Evolutionary conservation across 2,113 vertebrate species (phyloP), one percentile per base, ranked within the genome.

Genomic region (Sclerurus mexicanus): DNA sequence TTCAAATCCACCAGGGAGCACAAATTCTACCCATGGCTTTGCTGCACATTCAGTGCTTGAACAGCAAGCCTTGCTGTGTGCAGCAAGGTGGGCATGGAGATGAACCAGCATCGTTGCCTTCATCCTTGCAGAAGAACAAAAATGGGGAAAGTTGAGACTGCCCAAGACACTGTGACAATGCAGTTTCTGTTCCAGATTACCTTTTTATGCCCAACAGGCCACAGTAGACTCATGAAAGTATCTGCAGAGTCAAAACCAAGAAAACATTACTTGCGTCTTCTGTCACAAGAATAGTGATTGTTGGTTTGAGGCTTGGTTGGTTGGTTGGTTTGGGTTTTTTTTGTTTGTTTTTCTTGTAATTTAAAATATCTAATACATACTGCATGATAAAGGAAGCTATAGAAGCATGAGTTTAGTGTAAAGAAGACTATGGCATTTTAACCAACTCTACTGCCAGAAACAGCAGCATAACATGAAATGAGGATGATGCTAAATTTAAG

Each of bases 41-140:
- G 50, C 67, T 85, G 49, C 0, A 1, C 12, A 21, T 50, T 62
- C 0, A 1, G 9, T 31, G 21, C 21, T 73, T 76, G 7, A 10
- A 53, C 27, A 47, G 10, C 5, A 39, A 79, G 5, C 33, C 31
- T 74, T 28, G 39, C 7, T 73, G 17, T 6, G 4, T 40, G 25
- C 30, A 30, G 50, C 0, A 6, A 63, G 40, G 52, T 53, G 40
- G 8, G 28, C 18, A 28, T 3, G 33, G 47, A 46, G 25, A 47
- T 5, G 7, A 85, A 35, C 6, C 33, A 93, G 39, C 14, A 63
- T 6, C 66, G 15, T 22, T 79, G 37, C 18, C 37, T 12, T 85
- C n/a, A 30, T 20, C 31, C 17, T 72, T 69, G n/a, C 3, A 53
- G 12, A 22, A 87, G 42, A 79, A 33, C 10, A 75, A 31, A 46